A percentile compares a stretch with the other conserved stretches of the same genome.
phyloP scores from a whole-genome alignment of 2,113 vertebrate species.

The Phyllopteryx taeniolatus region DNA sequence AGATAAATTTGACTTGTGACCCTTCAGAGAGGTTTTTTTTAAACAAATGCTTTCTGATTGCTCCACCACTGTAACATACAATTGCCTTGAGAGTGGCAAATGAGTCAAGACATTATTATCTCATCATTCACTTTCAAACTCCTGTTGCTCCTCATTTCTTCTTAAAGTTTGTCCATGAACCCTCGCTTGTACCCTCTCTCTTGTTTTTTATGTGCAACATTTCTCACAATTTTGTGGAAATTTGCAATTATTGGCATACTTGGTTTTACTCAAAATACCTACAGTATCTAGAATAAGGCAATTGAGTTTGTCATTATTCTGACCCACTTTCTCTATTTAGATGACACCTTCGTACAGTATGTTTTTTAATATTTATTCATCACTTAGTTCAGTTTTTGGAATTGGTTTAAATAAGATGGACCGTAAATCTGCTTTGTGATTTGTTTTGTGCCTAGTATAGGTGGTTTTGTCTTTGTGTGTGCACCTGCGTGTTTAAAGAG shows the following conservation, averaged over 20 bases:
- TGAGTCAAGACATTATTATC: no score
- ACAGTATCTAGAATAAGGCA: not conserved
- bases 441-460: not conserved
- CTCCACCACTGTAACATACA: not conserved
- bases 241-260: not conserved
- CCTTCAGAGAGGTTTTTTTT: not conserved
- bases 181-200: no score
- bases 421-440: not conserved
- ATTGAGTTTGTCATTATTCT: not conserved
- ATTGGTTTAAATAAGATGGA: no score
- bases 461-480: not conserved
- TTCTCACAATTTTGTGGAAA: not conserved
- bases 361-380: not conserved
- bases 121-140: not conserved
- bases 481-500: not conserved
- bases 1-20: not conserved
- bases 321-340: not conserved
- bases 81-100: no score
- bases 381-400: not conserved
- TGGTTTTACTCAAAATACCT: not conserved
- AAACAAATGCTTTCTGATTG: no score
- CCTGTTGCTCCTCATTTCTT: no score
- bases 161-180: no score
- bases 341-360: not conserved
- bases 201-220: not conserved